A percentile compares a stretch with the other conserved stretches of the same genome.
Conservation (phyloP, 2,888 invertebrate species). For the Amphimallon solstitiale region DNA sequence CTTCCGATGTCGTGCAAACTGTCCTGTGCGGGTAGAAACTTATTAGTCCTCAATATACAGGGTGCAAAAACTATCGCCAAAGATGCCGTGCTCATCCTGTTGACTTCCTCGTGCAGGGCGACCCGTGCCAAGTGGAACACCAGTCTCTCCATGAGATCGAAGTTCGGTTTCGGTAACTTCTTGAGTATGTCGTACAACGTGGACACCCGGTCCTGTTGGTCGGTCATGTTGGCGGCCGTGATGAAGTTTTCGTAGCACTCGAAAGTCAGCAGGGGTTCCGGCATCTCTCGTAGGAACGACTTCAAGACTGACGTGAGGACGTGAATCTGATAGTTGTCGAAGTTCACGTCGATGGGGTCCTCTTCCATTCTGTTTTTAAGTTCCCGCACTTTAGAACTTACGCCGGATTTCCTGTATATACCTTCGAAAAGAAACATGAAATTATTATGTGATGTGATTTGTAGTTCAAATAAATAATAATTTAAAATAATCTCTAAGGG, state of each 20-base stretch:
- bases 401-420: constrained; percentile 91
- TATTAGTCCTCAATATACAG: constrained; percentile 89
- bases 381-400: constrained; percentile 84
- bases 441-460: too few species aligned
- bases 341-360: constrained; percentile 76
- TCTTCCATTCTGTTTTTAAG: constrained; percentile 80
- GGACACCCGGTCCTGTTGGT: constrained; percentile 82
- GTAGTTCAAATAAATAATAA: too few species aligned
- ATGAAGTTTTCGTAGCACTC: constrained; percentile 96
- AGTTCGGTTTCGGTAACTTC: constrained; percentile 89
- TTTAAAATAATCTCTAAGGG: too few species aligned
- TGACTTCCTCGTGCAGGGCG: constrained; percentile 85
- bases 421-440: constrained; percentile 66
- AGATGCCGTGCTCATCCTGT: constrained; percentile 91
- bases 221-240: constrained; percentile 85
- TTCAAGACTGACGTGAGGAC: constrained; percentile 91
- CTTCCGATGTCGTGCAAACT: constrained; percentile 89
- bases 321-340: constrained; percentile 87
- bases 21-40: constrained; percentile 89
- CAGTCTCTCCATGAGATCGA: constrained; percentile 89
- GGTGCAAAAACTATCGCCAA: constrained; percentile 95
- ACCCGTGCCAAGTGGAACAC: constrained; percentile 93
- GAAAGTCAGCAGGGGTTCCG: constrained; percentile 91
- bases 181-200: constrained; percentile 88
- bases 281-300: constrained; percentile 90